Percentiles rank a stretch among this genome's conserved stretches.
These are phyloP conservation scores for Drosophila basisetae DNA, from an alignment of 2,888 invertebrate species.

Conservation along the genomic window DNA sequence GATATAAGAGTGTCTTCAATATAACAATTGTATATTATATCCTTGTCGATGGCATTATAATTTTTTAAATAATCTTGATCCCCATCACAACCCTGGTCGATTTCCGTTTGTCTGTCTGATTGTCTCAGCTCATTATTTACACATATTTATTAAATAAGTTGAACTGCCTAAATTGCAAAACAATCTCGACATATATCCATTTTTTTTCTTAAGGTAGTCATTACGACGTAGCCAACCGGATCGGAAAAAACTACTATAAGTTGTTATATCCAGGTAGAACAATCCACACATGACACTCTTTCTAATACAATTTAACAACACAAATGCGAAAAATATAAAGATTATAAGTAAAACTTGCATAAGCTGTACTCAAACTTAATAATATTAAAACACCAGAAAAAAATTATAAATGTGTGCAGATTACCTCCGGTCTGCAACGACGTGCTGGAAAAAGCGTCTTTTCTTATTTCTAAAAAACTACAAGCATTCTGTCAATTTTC, in stretches of 20 bases:
- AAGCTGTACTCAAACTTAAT: background rate
- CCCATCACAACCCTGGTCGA: background rate
- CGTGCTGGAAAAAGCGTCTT: background rate
- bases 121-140: background rate
- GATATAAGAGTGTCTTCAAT: background rate
- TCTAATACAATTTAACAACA: background rate
- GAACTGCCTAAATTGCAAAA: background rate
- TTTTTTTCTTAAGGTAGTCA: background rate
- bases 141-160: background rate
- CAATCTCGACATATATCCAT: background rate
- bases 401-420: background rate
- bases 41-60: background rate
- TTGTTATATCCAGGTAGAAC: background rate
- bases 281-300: background rate
- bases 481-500: background rate
- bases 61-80: background rate
- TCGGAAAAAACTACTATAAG: background rate
- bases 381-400: background rate
- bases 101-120: background rate
- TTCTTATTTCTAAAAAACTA: background rate
- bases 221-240: background rate
- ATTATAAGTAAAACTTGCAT: background rate
- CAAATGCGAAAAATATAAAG: background rate
- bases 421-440: background rate
- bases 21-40: background rate